A percentile compares a stretch with the other conserved stretches of the same genome.
These are phyloP conservation scores for Drosophila cracens DNA, from an alignment of 2,888 invertebrate genomes.

Conservation along the genomic window DNA sequence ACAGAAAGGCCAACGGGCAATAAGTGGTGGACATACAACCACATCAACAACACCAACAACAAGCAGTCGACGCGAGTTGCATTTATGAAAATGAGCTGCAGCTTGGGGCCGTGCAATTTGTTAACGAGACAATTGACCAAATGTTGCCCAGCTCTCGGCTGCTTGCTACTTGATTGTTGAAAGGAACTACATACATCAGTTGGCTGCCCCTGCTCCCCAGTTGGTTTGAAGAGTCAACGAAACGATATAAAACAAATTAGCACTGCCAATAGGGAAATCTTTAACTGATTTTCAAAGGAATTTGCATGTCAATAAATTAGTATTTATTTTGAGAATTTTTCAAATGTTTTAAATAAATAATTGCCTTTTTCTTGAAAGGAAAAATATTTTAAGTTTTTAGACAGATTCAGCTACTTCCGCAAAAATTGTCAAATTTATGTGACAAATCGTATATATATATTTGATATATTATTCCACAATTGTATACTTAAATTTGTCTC, in stretches of 20 bases:
- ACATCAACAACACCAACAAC: slow-evolving; percentile 14
- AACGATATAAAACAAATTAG: slow-evolving; percentile 23
- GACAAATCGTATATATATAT: background rate
- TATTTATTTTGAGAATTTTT: background rate
- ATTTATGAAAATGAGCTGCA: slow-evolving; percentile 77
- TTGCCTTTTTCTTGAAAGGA: background rate
- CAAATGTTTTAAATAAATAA: background rate
- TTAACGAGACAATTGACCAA: slow-evolving; percentile 78
- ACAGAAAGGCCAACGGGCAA: slow-evolving; percentile 12
- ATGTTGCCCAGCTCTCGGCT: slow-evolving; percentile 43
- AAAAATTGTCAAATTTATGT: too few relatives aligned
- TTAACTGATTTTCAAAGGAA: background rate
- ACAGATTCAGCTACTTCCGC: background rate
- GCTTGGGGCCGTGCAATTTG: slow-evolving; percentile 62
- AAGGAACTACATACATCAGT: slow-evolving; percentile 14
- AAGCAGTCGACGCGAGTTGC: slow-evolving; percentile 36
- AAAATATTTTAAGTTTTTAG: background rate
- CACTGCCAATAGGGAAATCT: background rate
- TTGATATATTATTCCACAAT: background rate
- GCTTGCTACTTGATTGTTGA: slow-evolving; percentile 55
- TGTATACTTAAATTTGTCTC: background rate
- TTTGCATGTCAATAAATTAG: background rate
- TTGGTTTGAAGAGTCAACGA: slow-evolving; percentile 14
- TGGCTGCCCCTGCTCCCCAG: background rate
- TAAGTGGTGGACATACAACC: slow-evolving; percentile 35